Percentiles rank a stretch among this genome's conserved stretches.
Conservation (phyloP, 1,140 invertebrate genomes). For the Drosophila melanica region DNA sequence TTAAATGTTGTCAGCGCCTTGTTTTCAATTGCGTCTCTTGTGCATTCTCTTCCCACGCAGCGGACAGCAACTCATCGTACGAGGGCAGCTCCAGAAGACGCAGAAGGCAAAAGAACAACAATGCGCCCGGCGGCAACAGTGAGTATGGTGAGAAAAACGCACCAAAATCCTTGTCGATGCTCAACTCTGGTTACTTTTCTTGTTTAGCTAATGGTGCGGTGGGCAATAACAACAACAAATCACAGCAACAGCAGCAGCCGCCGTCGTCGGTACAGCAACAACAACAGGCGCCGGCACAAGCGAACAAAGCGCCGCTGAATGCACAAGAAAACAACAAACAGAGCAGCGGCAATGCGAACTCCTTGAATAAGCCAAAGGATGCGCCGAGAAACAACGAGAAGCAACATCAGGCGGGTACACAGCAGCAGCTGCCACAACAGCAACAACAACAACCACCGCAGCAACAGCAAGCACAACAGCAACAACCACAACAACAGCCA, state of each 20-base stretch:
- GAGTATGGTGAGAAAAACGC: constrained; percentile 54
- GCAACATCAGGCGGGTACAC: constrained; percentile 43
- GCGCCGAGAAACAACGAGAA: constrained; percentile 47
- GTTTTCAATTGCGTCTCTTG: constrained; percentile 5
- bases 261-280: constrained; percentile 46
- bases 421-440: constrained; percentile 48
- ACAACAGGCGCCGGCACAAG: constrained; percentile 45
- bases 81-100: constrained; percentile 81
- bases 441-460: constrained; percentile 43
- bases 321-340: constrained; percentile 72
- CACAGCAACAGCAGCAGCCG: constrained; percentile 46
- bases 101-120: constrained; percentile 81
- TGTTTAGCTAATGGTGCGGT: constrained; percentile 73
- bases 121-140: constrained; percentile 76
- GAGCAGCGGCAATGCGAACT: constrained; percentile 67
- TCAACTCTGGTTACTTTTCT: constrained; percentile 4
- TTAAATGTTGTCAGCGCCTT: background rate
- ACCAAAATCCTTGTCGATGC: constrained; percentile 1
- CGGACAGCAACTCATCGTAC: constrained; percentile 82
- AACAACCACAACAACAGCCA: constrained; percentile 42
- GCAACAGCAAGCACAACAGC: constrained; percentile 47
- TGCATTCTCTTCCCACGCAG: constrained; percentile 42
- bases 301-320: constrained; percentile 58
- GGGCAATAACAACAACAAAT: constrained; percentile 75
- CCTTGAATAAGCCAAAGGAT: constrained; percentile 68